phyloP scores from a whole-genome alignment of 2,888 invertebrate genomes.

The Lordiphosa fenestrarum region DNA sequence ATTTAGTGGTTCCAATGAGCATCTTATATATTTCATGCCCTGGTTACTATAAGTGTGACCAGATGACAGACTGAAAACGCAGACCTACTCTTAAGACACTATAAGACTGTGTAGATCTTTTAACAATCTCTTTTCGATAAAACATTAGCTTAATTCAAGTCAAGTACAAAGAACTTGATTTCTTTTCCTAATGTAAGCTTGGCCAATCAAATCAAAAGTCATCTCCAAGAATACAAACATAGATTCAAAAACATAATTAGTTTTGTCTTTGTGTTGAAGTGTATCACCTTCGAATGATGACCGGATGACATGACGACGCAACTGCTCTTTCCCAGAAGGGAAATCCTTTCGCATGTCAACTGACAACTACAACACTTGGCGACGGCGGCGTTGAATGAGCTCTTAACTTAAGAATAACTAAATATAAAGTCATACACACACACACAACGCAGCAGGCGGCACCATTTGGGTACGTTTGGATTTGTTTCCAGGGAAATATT shows the following conservation, averaged over 20 bases:
- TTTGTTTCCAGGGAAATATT: slow-evolving; percentile 61
- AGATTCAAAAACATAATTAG: slow-evolving; percentile 9
- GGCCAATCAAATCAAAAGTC: no score
- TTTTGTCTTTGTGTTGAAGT: slow-evolving; percentile 38
- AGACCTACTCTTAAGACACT: no score
- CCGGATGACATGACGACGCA: slow-evolving; percentile 26
- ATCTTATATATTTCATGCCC: no score
- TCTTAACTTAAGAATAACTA: slow-evolving; percentile 35
- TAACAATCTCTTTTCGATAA: no score
- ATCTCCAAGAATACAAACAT: no score
- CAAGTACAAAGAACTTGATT: no score
- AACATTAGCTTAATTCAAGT: no score
- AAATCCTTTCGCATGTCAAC: slow-evolving; percentile 68
- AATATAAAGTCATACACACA: slow-evolving; percentile 40
- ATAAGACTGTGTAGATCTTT: no score
- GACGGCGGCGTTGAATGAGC: slow-evolving; percentile 32
- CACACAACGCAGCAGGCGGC: slow-evolving; percentile 3
- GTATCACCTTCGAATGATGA: slow-evolving; percentile 39
- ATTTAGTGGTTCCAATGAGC: no score
- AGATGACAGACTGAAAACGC: no score
- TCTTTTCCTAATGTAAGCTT: no score
- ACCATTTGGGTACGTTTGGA: slow-evolving; percentile 1
- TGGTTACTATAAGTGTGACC: no score
- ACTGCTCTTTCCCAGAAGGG: slow-evolving; percentile 33
- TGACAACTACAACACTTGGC: slow-evolving; percentile 46